Base-by-base conservation (phyloP, 92 coral and sea anemone genomes). In the Isaurus tuberculatus region DNA sequence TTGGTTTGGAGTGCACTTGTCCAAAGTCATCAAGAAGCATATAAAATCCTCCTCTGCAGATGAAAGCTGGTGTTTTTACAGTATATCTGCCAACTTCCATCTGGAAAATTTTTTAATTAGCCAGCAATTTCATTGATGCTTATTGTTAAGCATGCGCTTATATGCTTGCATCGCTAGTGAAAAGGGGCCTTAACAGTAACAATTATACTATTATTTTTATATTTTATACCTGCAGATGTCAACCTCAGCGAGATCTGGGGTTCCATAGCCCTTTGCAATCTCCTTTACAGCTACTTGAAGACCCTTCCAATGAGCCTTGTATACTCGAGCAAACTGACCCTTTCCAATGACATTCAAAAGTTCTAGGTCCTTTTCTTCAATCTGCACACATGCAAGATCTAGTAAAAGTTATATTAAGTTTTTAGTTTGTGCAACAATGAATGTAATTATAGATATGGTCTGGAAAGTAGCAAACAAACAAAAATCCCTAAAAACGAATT, bases 341-440 rank as follows among this genome's bases (percentile, higher is more conserved):
- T 66, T 81, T 2, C 86, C 79, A 33, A 81, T 66, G 6, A 65
- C 79, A 15, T 72, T 48, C 14, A 68, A 42, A 2, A 83, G 43
- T 23, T 83, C 8, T 13, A 71, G 36, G 42, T 83, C 87, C 43
- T 29, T 29, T 70, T 51, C 68, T 30, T 68, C 23, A 7, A 83
- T 72, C 31, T 70, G 32, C 19, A 83, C 81, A 72, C 81, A 48
- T 83, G 87, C 81, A 51, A 83, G 51, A 73, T 83, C 87, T 83
- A 83, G 43, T 37, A 37, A 37, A 4, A 37, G 43, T 37, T 37
- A 37, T 37, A 37, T 37, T 37, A 0, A 37, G 8, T 37, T 37
- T 37, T 37, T 37, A 37, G 43, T 37, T 37, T 37, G 43, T 37
- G 43, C 43, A 37, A 37, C 43, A 37, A 37, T 37, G 43, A 37